Evolutionary conservation across 2,797 vertebrate species (phyloP), one percentile per base, ranked within the genome.

Genomic region (Notolabrus celidotus): DNA sequence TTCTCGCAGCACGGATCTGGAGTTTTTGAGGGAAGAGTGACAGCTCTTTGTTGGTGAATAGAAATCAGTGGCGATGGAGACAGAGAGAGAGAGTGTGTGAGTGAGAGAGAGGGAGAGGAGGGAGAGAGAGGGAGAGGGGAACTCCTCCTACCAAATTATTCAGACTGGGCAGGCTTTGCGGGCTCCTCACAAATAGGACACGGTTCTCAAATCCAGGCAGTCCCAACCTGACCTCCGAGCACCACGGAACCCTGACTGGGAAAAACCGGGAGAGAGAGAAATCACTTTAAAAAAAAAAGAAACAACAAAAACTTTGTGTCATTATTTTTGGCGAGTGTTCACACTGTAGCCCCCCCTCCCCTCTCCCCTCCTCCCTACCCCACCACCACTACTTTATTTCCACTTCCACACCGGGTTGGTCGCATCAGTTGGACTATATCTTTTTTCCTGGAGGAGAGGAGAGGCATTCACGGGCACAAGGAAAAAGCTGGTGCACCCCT

Each of bases 1-100:
- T 94, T 93, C 92, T 90, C 90, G 89, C 75, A 57, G 83, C 66
- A 93, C 91, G 95, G 95, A 93, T 91, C 85, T 86, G 90, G 73
- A 67, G 93, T 90, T 93, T 95, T 92, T 94, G 93, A 94, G 94
- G 91, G 91, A 83, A 95, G 95, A 95, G 93, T 97, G 96, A 97
- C 96, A 97, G 96, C 93, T 97, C 96, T 98, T 99, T 99, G 97
- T 99, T 98, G 96, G 95, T 95, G 96, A 95, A 95, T 94, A 96
- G 95, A 94, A 96, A 95, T 95, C 94, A 93, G 94, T 88, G 94
- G 94, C 92, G 92, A 95, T 90, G 92, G 92, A 89, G 77, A 92
- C 93, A 93, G 92, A 83, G 91, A 29, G 69, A 68, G 53, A 14
- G 38, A 58, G 46, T 10, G 39, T 91, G 29, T 53, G 29, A 22